Evolutionary conservation across 2,888 invertebrate genomes (phyloP), one percentile per base, ranked within the genome.

Genomic region (Meiosimyza decipiens): DNA sequence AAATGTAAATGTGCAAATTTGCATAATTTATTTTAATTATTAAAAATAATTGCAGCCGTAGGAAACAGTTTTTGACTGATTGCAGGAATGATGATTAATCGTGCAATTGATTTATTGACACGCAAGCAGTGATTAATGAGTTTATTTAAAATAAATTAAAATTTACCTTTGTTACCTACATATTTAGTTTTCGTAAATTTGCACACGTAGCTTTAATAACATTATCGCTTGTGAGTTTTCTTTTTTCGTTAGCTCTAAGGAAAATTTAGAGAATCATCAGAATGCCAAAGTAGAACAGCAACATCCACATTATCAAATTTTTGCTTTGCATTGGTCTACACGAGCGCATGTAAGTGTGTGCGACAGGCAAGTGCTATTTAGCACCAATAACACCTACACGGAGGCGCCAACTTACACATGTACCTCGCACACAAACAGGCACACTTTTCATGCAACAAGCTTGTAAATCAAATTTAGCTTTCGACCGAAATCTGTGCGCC

Each of bases 11-110:
- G 9, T 40, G 9, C 9, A 40, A 2, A 40, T 40, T 40, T 52
- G n/a, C 47, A 47, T 40, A 72, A 68, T 67, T 68, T 66, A 72
- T 72, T 72, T 72, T 63, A 72, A 72, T 72, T 72, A 72, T 72
- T 72, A 63, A 52, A 40, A 66, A 71, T 62, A 49, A 67, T 47
- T 71, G 16, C 51, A 33, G 67, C 49, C 54, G 50, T 55, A 49
- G 16, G 49, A 67, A 60, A 40, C 54, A 63, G 54, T 50, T 63
- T 67, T 62, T 72, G 55, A 72, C 60, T 72, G 67, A 67, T 54
- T 72, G 63, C 59, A 49, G 51, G 55, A 49, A 7, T 22, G 11
- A 22, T n/a, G 71, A 64, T 52, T 52, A 40, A 69, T 18, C 33
- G 54, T 28, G 12, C 40, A 15, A 67, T 67, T 47, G 49, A 54